These are phyloP conservation scores for Tangara arthus DNA, from an alignment of 2,797 vertebrate genomes.

Conservation along the genomic window DNA sequence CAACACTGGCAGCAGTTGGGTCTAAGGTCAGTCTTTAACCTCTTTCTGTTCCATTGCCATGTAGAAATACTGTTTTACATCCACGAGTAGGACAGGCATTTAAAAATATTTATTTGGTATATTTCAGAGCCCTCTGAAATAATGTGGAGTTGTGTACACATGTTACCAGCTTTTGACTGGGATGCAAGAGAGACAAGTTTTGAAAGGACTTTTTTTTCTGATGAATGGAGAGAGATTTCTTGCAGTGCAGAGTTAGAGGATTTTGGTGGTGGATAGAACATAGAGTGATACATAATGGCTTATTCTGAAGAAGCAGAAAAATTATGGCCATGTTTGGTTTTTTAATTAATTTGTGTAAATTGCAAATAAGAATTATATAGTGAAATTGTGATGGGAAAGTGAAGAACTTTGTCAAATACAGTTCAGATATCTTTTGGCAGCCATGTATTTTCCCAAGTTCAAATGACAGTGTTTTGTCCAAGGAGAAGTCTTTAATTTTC, in stretches of 20 bases:
- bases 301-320: background rate
- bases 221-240: background rate
- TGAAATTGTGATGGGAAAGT: background rate
- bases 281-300: background rate
- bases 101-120: background rate
- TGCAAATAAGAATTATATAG: background rate
- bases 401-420: constrained; percentile 29
- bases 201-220: background rate
- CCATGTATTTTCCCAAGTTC: constrained; percentile 45
- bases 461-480: constrained; percentile 65
- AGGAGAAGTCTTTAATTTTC: constrained; percentile 73
- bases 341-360: background rate
- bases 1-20: background rate
- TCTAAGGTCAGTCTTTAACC: background rate
- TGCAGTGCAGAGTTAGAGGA: background rate
- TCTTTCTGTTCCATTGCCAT: background rate
- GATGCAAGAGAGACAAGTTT: background rate
- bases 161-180: background rate
- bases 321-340: background rate
- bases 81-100: background rate
- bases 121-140: background rate
- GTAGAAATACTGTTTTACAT: background rate
- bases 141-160: background rate
- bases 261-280: background rate
- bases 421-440: constrained; percentile 47